Evolutionary conservation across 53 echinoderm and acorn worm genomes (phyloP).

Genomic region (Hippasteria phrygiana): DNA sequence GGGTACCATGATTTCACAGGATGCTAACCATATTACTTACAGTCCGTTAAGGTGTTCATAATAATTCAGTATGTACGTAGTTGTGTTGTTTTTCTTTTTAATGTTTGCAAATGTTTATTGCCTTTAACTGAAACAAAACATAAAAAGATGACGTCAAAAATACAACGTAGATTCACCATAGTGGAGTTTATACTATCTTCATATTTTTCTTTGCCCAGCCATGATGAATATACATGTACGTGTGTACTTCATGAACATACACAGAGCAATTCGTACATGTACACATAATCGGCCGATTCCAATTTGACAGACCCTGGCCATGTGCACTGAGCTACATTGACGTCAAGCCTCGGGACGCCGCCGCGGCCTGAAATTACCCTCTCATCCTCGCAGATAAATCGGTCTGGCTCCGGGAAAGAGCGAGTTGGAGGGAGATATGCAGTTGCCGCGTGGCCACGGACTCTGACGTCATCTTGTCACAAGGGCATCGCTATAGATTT

Average conservation of each 20-base stretch:
- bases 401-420: conserved; percentile 60
- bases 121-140: too few species aligned
- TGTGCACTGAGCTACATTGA: conserved; percentile 41
- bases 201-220: too few species aligned
- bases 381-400: background rate
- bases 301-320: background rate
- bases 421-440: conserved; percentile 4
- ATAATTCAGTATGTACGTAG: too few species aligned
- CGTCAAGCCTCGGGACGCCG: conserved; percentile 15
- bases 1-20: too few species aligned
- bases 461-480: conserved; percentile 66
- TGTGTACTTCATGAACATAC: background rate
- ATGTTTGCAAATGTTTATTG: too few species aligned
- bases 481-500: conserved; percentile 66
- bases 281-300: background rate
- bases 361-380: conserved; percentile 21
- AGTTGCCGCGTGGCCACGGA: conserved; percentile 31
- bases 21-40: too few species aligned
- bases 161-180: too few species aligned
- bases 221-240: background rate
- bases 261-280: too few species aligned
- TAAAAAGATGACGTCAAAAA: too few species aligned
- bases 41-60: too few species aligned
- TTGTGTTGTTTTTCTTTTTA: too few species aligned
- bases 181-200: too few species aligned